Conservation (phyloP, 2,888 invertebrate genomes). For the Metacarcinus magister region DNA sequence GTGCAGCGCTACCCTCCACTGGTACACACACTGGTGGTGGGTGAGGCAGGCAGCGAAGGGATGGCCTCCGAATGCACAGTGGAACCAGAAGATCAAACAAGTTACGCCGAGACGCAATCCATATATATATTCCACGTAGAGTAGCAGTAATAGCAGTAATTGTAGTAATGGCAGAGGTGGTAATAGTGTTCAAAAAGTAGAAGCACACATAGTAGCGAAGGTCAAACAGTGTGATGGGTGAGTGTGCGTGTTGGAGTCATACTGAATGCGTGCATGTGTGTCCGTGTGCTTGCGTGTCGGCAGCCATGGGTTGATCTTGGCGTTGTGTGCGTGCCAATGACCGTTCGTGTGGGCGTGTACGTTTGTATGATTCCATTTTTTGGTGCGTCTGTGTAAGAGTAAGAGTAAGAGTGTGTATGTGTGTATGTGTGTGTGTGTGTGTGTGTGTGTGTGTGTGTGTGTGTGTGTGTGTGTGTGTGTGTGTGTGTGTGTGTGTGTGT, state of each 20-base stretch:
- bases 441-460: conserved; percentile 44
- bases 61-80: not conserved
- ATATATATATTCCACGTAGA: not conserved
- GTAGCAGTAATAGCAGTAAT: conserved; percentile 20
- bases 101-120: not conserved
- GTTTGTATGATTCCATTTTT: not conserved
- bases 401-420: conserved; percentile 40
- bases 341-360: conserved; percentile 17
- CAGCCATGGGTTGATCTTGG: conserved; percentile 26
- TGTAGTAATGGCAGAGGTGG: not conserved
- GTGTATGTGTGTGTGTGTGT: conserved; percentile 39
- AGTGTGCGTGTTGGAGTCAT: not conserved
- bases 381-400: not conserved
- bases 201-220: conserved; percentile 43
- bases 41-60: not conserved
- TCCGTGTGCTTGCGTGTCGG: conserved; percentile 55
- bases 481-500: conserved; percentile 14
- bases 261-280: conserved; percentile 43
- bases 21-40: not conserved
- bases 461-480: conserved; percentile 30
- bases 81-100: conserved; percentile 4
- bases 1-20: not conserved
- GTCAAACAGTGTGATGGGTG: not conserved
- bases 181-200: not conserved
- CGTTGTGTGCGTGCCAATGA: conserved; percentile 35